Evolutionary conservation across 2,113 vertebrate genomes (phyloP).

Genomic region (Cochlearius cochlearius): DNA sequence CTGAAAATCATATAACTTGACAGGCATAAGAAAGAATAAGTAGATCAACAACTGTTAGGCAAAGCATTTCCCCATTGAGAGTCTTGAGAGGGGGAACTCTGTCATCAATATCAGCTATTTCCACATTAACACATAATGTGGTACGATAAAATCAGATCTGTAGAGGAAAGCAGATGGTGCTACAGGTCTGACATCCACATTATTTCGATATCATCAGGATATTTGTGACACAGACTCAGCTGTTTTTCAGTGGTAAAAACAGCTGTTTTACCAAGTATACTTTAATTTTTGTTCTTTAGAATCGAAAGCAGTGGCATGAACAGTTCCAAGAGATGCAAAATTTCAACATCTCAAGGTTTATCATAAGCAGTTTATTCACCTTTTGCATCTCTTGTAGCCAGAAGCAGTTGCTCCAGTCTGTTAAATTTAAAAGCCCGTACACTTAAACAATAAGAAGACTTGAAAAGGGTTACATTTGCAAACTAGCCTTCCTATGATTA

Average conservation of each 20-base stretch:
- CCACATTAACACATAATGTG: neutral
- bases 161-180: neutral
- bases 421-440: neutral
- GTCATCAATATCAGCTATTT: rapidly evolving
- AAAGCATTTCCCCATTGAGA: neutral
- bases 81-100: neutral
- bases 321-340: neutral
- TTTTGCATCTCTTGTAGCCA: neutral
- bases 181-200: neutral
- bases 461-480: neutral
- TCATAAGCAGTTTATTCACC: neutral
- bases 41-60: neutral
- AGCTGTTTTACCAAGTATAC: neutral
- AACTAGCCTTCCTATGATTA: neutral
- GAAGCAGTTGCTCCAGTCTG: neutral
- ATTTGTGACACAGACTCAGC: neutral
- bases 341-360: neutral
- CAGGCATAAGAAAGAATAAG: neutral
- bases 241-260: neutral
- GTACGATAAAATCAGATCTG: neutral
- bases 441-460: neutral
- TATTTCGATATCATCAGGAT: neutral
- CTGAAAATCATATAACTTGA: neutral
- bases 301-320: neutral
- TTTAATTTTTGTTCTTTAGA: neutral